Evolutionary conservation across 2,888 invertebrate genomes (phyloP).

Genomic region (Oxyscelio sp.): DNA sequence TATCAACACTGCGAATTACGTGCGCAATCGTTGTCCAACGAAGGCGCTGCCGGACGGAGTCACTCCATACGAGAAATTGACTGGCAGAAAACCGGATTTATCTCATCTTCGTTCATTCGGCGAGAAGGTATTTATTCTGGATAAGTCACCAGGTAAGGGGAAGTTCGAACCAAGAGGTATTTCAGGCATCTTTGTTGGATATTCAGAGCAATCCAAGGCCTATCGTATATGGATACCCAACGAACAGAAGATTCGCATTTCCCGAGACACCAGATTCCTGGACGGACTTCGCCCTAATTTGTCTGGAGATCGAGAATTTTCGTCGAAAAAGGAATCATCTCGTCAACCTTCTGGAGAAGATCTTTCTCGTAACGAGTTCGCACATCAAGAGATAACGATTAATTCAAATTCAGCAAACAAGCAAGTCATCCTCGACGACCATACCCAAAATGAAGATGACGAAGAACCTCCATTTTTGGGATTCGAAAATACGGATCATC

Average conservation of each 20-base stretch:
- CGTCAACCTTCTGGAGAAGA: too few species aligned
- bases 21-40: constrained; percentile 70
- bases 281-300: too few species aligned
- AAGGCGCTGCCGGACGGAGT: constrained; percentile 49
- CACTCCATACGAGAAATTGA: constrained; percentile 62
- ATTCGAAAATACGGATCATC: too few species aligned
- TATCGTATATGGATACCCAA: constrained; percentile 42
- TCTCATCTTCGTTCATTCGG: constrained; percentile 60
- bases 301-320: too few species aligned
- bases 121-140: constrained; percentile 49
- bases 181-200: constrained; percentile 49
- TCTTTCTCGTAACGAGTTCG: too few species aligned
- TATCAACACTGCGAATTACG: constrained; percentile 69
- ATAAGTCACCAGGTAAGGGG: constrained; percentile 39
- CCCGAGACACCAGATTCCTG: constrained; percentile 52
- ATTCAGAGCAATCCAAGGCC: constrained; percentile 59
- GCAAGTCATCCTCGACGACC: too few species aligned
- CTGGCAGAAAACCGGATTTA: constrained; percentile 39
- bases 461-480: too few species aligned
- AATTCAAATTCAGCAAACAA: too few species aligned
- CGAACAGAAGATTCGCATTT: constrained; percentile 26
- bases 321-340: too few species aligned
- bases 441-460: too few species aligned
- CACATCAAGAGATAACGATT: too few species aligned
- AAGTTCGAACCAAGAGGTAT: constrained; percentile 55